Evolutionary conservation across 2,113 vertebrate species (phyloP), one percentile per base, ranked within the genome.

Genomic region (Psittacara wagleri): DNA sequence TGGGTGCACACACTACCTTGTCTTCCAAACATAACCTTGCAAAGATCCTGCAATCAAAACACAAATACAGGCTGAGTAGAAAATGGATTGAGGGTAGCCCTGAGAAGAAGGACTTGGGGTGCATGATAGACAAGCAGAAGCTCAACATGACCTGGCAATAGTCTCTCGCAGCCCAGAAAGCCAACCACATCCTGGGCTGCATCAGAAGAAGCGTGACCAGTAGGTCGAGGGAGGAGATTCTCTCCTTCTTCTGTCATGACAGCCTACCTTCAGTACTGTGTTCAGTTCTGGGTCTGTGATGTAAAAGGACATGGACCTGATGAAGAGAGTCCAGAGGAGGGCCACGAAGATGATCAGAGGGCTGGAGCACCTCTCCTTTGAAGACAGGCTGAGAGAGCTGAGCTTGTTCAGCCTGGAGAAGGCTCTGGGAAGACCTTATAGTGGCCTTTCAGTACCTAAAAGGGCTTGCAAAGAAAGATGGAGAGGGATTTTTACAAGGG

Each of bases 21-120:
- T 68, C 43, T 66, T 74, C 70, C 44, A 63, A 37, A 9, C 24
- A 11, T 37, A 62, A 64, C 44, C n/a, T 64, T 14, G 3, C 1
- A 0, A 20, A 46, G 35, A 11, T 62, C 18, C 54, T 2, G 3
- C 2, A 1, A 0, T 48, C 78, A 62, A 49, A 59, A 2, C 23
- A 59, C 33, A 59, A n/a, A 23, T n/a, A 24, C 57, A 35, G 57
- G 57, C 57, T 59, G 33, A 23, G 33, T 23, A 22, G 33, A 59
- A 35, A n/a, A 59, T 59, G 57, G 33, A 24, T 35, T 35, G 33
- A 59, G 20, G n/a, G 57, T n/a, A 59, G 57, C 33, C 20, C 57
- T 59, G 57, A 59, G 57, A 59, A 59, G 55, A n/a, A 59, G 55
- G 55, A n/a, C 55, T 22, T 59, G 33, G 55, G 33, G 18, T 59